Percentiles rank a stretch among this genome's conserved stretches.
These are phyloP conservation scores for Cichladusa arquata DNA, from an alignment of 2,113 vertebrate genomes.

Conservation along the genomic window DNA sequence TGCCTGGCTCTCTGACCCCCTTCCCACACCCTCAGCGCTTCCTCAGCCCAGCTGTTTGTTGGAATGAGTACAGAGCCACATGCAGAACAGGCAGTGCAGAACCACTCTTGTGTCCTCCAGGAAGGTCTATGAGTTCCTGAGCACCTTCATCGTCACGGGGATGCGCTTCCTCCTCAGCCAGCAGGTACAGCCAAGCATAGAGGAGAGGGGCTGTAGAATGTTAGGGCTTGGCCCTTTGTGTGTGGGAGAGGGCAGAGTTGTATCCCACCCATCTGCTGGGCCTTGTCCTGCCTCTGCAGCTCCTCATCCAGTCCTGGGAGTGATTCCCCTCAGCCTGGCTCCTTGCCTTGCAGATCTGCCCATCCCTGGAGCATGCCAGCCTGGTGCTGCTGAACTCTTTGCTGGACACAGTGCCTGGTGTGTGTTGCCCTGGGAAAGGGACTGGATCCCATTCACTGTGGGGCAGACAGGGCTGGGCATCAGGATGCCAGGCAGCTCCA, in stretches of 20 bases:
- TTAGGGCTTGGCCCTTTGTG: not conserved
- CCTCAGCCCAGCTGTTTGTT: not conserved
- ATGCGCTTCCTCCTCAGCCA: conserved; percentile 90
- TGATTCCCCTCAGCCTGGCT: not conserved
- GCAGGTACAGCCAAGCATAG: conserved; percentile 70
- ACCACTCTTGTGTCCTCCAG: conserved; percentile 67
- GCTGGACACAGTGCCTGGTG: conserved; percentile 88
- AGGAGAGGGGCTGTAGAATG: not conserved
- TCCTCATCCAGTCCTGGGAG: not conserved
- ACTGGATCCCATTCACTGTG: accelerated
- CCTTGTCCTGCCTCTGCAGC: not conserved
- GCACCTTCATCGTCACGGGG: conserved; percentile 81
- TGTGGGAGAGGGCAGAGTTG: not conserved
- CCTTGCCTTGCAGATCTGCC: conserved; percentile 85
- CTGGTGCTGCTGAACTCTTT: conserved; percentile 86
- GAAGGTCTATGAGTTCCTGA: conserved; percentile 86
- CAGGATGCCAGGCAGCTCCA: not conserved
- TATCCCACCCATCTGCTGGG: not conserved
- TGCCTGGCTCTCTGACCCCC: accelerated
- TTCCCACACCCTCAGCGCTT: not conserved
- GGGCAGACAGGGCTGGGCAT: not conserved
- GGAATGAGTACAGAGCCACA: not conserved
- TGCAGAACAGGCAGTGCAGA: not conserved
- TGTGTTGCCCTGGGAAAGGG: not conserved
- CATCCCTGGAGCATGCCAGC: conserved; percentile 83